These are phyloP conservation scores for Miichthys miiuy DNA, from an alignment of 2,797 vertebrate genomes.

Conservation along the genomic window DNA sequence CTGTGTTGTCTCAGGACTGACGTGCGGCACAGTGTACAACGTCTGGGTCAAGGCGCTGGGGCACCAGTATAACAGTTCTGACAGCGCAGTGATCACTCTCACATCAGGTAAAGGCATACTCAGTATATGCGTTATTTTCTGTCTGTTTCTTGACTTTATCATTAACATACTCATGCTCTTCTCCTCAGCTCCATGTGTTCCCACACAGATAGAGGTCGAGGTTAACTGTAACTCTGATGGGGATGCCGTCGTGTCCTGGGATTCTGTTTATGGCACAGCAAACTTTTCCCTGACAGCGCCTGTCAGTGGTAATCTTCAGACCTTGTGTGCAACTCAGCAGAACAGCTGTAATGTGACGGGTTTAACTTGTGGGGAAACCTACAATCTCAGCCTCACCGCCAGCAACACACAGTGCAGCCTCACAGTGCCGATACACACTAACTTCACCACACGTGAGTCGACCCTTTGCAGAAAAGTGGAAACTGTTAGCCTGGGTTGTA, in stretches of 20 bases:
- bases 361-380: slow-evolving; percentile 74
- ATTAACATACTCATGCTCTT: neutral
- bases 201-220: slow-evolving; percentile 43
- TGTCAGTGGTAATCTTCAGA: slow-evolving; percentile 56
- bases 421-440: slow-evolving; percentile 31
- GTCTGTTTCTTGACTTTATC: neutral
- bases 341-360: slow-evolving; percentile 69
- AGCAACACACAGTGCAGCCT: slow-evolving; percentile 71
- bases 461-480: neutral
- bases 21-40: slow-evolving; percentile 72
- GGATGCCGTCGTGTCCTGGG: slow-evolving; percentile 74
- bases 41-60: slow-evolving; percentile 74
- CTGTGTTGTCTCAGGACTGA: slow-evolving; percentile 66
- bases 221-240: slow-evolving; percentile 69
- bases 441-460: slow-evolving; percentile 74
- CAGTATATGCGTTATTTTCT: fast-evolving
- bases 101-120: slow-evolving; percentile 57
- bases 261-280: slow-evolving; percentile 37
- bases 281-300: slow-evolving; percentile 71
- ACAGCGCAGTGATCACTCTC: slow-evolving; percentile 43
- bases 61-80: slow-evolving; percentile 68
- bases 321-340: slow-evolving; percentile 70
- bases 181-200: slow-evolving; percentile 78
- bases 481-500: neutral
- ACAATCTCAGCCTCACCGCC: slow-evolving; percentile 71